Base-by-base conservation (phyloP, 2,797 vertebrate species). In the Notolabrus celidotus region DNA sequence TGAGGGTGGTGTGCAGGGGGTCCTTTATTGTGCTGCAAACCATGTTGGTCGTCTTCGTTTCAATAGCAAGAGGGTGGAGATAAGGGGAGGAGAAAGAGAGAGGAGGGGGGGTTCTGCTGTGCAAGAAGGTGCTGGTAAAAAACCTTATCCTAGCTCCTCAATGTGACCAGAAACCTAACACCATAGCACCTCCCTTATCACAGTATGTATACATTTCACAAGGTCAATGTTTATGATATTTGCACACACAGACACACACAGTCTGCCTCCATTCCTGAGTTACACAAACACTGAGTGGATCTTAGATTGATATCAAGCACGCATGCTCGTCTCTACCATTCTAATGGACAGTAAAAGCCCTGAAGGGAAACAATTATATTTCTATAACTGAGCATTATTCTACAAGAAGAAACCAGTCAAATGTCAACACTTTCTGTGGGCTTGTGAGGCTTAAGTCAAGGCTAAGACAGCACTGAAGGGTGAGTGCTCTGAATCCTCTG, bases 21-120 rank as follows among this genome's bases (percentile, higher is more conserved):
- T 83, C 74, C 71, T 88, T 67, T 42, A 77, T 91, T 94, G 91
- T 90, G 82, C 89, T 86, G 51, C 83, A 90, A 93, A 83, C 87
- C 87, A 90, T 92, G 82, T 84, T 71, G 69, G 77, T 75, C 82
- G 82, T 81, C 87, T 90, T 88, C 75, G 79, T 83, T 91, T 87
- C 84, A 85, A 70, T 70, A 56, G 84, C 78, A 79, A 3, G 88
- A 75, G 75, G 80, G 62, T 78, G 82, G 49, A 31, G 27, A 51
- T n/a, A 11, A 2, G 25, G 7, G 15, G 5, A 16, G 49, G 22
- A 25, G 22, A 5, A 7, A 74, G 79, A 86, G 85, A 57, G 75
- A 66, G 79, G 74, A 71, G 74, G 66, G 76, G 76, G 80, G 88
- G 71, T 62, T 63, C 84, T 74, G 55, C 20, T 38, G 80, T 87